These are phyloP conservation scores for Xylophagus ater DNA, from an alignment of 2,888 invertebrate genomes.

Conservation along the genomic window DNA sequence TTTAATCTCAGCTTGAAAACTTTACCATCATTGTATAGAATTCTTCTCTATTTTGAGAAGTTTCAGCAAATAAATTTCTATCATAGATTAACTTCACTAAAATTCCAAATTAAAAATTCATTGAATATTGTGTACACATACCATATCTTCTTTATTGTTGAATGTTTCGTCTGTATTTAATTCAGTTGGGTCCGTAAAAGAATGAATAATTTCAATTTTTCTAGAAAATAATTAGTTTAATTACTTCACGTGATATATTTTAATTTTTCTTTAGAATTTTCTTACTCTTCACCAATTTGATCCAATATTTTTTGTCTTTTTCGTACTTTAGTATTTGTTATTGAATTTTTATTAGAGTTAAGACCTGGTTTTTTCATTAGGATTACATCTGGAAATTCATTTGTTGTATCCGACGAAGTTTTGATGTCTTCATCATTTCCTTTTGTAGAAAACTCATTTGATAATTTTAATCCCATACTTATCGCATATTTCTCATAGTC, in stretches of 20 bases:
- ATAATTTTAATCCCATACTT: too few relatives aligned
- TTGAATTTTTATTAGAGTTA: too few relatives aligned
- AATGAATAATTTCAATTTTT: slow-evolving; percentile 48
- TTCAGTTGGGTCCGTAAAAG: slow-evolving; percentile 43
- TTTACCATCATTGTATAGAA: slow-evolving; percentile 14
- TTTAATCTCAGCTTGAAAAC: slow-evolving; percentile 20
- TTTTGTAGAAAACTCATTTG: too few relatives aligned
- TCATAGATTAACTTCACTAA: too few relatives aligned
- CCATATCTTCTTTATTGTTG: slow-evolving; percentile 1
- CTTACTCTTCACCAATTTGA: slow-evolving; percentile 19
- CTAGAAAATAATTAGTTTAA: slow-evolving; percentile 36
- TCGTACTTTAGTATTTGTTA: too few relatives aligned
- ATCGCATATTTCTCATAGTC: slow-evolving; percentile 13
- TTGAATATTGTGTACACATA: background rate
- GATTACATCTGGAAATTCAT: too few relatives aligned
- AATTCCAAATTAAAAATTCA: too few relatives aligned
- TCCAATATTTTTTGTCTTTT: too few relatives aligned
- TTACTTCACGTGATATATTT: too few relatives aligned
- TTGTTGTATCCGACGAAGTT: too few relatives aligned
- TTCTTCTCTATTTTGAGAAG: background rate
- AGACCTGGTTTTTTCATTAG: slow-evolving; percentile 4
- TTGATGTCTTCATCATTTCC: too few relatives aligned
- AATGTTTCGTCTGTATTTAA: slow-evolving; percentile 32
- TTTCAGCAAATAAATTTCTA: background rate
- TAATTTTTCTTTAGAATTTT: slow-evolving; percentile 16